Base-by-base conservation (phyloP, 2,113 vertebrate genomes). In the Oncorhynchus nerka region DNA sequence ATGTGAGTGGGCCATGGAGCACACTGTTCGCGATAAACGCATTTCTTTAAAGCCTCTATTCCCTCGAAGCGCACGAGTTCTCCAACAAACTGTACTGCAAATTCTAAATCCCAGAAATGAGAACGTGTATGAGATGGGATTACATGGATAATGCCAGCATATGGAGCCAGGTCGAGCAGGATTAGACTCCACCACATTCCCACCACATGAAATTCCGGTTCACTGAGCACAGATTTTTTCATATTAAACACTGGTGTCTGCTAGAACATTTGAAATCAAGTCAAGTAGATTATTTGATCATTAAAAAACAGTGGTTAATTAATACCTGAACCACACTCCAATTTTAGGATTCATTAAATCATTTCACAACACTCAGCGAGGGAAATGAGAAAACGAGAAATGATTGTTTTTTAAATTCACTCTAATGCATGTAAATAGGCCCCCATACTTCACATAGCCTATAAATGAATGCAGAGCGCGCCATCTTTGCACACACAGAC, bases 61-160 rank as follows among this genome's bases (percentile, higher is more conserved):
- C 62, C 81, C 68, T 86, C 69, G 11, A 90, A 89, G 83, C 75
- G 61, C 76, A 77, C 61, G 74, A 68, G 79, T 80, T 76, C 79
- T 77, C 74, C 75, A 75, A 83, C 80, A 87, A 88, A 93, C 79
- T 65, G 80, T 77, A 71, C 78, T 81, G 82, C 84, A 83, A 83
- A 83, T 77, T 89, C 81, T 66, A 94, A 94, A 94, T 94, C 90
- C 79, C 85, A 84, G 74, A 75, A 86, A 91, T 91, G 87, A 91
- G 88, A 89, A 92, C 89, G 91, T 85, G 92, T 95, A 93, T n/a
- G 77, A 92, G 87, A 88, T 86, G 79, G 91, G 93, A 95, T 96
- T 95, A 95, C 90, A 87, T 80, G 89, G 90, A 93, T 95, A 95
- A 95, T 94, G 91, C 88, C 75, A 84, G 78, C 82, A 92, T 94